Base-by-base conservation (phyloP, 1,140 invertebrate species). In the Cecropterus lyciades region DNA sequence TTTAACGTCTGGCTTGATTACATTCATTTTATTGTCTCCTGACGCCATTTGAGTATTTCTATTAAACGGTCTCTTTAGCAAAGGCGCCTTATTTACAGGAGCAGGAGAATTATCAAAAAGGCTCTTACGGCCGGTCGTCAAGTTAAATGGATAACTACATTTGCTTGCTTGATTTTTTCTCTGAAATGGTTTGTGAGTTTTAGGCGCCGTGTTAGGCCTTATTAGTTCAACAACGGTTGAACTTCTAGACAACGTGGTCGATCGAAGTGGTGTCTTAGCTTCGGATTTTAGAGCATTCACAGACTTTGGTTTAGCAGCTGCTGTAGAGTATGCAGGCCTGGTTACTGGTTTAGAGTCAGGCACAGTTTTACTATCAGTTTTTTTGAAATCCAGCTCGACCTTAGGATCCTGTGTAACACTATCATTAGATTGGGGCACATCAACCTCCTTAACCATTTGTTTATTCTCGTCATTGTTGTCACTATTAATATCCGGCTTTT, bases 221-320 rank as follows among this genome's bases (percentile, higher is more conserved):
- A n/a, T n/a, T 40, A 94, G 93, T 84, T 93, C 93, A 4, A 93
- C 91, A n/a, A 93, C 92, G 46, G 94, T 94, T 74, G 93, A 94
- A 74, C 93, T 94, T 77, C 93, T 83, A 14, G 88, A 69, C 59
- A 94, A 66, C 67, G 74, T 72, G 52, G 82, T 80, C 27, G 60
- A 53, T 45, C 49, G 53, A 3, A 64, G 0, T 17, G 80, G 79
- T 43, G 85, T 79, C 75, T 84, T 82, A 0, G 77, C 57, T 81
- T 89, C 85, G 6, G 74, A 51, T 80, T 87, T 86, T 17, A 68
- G 57, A 55, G 77, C 70, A 27, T 66, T 77, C 27, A 85, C 73
- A 46, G 79, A 64, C 85, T 93, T 94, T 3, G 93, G 89, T 84
- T 92, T 93, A 40, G 89, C 91, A 65, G 89, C 91, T 45, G 92